phyloP scores from a whole-genome alignment of 2,888 invertebrate species.

The Fragum fragum region DNA sequence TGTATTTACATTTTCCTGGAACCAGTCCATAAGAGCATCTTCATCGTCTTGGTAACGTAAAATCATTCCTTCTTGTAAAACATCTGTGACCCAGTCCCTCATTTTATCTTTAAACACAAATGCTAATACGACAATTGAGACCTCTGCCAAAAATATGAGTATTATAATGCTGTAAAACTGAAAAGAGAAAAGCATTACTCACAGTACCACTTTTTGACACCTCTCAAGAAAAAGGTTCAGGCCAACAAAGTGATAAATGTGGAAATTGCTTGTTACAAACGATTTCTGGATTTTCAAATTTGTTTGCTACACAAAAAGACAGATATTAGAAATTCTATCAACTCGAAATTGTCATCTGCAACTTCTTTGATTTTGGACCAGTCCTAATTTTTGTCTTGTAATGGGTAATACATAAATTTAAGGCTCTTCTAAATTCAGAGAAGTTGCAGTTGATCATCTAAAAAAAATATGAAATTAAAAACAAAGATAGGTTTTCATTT shows the following conservation, averaged over 20 bases:
- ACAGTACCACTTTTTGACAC: too few relatives aligned
- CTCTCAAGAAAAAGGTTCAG: neutral
- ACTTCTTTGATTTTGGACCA: too few relatives aligned
- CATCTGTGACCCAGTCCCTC: conserved; percentile 94
- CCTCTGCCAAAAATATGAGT: conserved; percentile 95
- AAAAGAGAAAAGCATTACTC: too few relatives aligned
- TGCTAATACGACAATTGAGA: conserved; percentile 96
- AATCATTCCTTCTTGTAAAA: conserved; percentile 94
- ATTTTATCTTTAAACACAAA: conserved; percentile 97
- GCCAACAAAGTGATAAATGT: neutral
- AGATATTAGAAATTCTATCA: too few relatives aligned
- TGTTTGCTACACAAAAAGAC: too few relatives aligned
- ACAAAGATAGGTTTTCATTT: too few relatives aligned
- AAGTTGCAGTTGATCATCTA: too few relatives aligned
- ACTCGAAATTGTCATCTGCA: too few relatives aligned
- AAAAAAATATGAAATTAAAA: too few relatives aligned
- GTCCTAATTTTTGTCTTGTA: too few relatives aligned
- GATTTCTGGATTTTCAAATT: conserved; percentile 2
- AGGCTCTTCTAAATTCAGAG: too few relatives aligned
- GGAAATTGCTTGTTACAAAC: neutral
- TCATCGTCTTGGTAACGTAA: conserved; percentile 97
- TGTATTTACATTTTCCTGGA: conserved; percentile 95
- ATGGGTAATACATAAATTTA: too few relatives aligned
- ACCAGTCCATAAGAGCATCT: conserved; percentile 97
- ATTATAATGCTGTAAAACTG: conserved; percentile 96